These are phyloP conservation scores for Corella eumyota DNA, from an alignment of 23 tunicate species.

Conservation along the genomic window DNA sequence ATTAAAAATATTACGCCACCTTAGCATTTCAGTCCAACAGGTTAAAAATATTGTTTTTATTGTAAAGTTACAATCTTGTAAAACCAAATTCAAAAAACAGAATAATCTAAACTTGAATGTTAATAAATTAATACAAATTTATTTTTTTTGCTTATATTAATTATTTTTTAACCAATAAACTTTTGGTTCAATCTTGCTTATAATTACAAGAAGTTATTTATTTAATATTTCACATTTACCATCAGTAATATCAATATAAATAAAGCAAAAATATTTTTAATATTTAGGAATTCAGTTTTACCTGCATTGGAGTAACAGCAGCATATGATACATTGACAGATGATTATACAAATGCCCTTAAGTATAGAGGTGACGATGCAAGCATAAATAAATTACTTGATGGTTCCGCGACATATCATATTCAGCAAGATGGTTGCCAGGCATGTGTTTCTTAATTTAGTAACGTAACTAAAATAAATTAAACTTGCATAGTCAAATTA, in stretches of 20 bases:
- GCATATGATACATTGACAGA: constrained; percentile 1
- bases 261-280: neutral
- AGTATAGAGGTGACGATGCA: constrained; percentile 23
- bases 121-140: too few species aligned
- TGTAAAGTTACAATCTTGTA: too few species aligned
- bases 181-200: too few species aligned
- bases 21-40: constrained; percentile 13
- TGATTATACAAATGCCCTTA: constrained; percentile 6
- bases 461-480: neutral
- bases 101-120: too few species aligned
- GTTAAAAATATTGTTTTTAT: constrained; percentile 6
- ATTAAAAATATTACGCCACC: constrained; percentile 13
- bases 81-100: too few species aligned
- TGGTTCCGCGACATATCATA: constrained; percentile 17
- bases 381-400: constrained; percentile 20
- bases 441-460: constrained; percentile 1
- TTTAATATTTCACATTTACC: too few species aligned
- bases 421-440: constrained; percentile 28
- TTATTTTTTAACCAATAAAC: too few species aligned
- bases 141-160: too few species aligned
- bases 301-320: constrained; percentile 14
- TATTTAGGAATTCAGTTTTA: constrained; percentile 18
- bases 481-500: too few species aligned
- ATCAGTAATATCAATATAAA: too few species aligned
- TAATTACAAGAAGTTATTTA: too few species aligned